Base-by-base conservation (phyloP, 2,113 vertebrate species). In the Eolophus roseicapilla region DNA sequence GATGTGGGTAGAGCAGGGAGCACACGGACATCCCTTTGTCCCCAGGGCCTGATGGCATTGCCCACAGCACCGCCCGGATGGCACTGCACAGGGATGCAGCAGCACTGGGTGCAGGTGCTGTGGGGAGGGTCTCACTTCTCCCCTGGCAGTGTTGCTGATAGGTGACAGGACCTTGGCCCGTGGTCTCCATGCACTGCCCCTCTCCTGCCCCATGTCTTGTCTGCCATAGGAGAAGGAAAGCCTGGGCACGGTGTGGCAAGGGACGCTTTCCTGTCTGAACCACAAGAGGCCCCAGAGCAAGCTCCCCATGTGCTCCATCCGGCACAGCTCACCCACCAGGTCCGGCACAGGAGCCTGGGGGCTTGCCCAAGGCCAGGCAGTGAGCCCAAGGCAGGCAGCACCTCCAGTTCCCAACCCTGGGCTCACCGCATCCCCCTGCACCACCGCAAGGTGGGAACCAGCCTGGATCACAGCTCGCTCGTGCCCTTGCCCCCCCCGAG, bases 1-100 rank as follows among this genome's bases (percentile, higher is more conserved):
- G 2, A 50, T 24, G 74, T 90, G 74, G 89, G 75, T 70, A 92
- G 93, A 90, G 93, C 94, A 73, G 81, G 91, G 94, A 81, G 81
- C 14, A 1, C 93, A 44, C 3, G 3, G 83, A 69, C 20, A 3
- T 86, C 65, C 81, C 20, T 62, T 23, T 64, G 4, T 17, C 69
- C 74, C 77, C 6, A 3, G 68, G 62, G 81, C 33, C 76, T 9
- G 63, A 13, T 1, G 16, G 81, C 84, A 20, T 10, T 1, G 43
- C 74, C 57, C 4, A 7, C 4, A 16, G 63, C 4, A 20, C 78
- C 62, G 78, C 57, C 1, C 1, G 82, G 44, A 6, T 7, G 63
- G 69, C 64, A 37, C 59, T 4, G 0, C 17, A 1, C 31, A 0
- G 44, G 71, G 85, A 82, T 2, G 4, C 1, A 9, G 37, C 29